These are phyloP conservation scores for Falcaria lacertinaria DNA, from an alignment of 2,888 invertebrate genomes.

Conservation along the genomic window DNA sequence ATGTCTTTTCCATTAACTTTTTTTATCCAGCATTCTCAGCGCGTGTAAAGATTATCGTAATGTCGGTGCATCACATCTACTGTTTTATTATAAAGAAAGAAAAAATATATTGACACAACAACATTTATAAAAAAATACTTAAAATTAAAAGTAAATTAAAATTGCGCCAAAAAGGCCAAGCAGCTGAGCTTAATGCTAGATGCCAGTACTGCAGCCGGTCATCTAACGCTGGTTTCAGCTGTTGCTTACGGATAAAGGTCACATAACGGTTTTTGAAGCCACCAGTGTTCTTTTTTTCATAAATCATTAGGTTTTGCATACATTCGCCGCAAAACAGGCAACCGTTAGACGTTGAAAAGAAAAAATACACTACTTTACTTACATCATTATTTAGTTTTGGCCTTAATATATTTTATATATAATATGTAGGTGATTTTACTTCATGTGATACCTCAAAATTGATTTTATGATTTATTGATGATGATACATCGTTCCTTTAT, in stretches of 20 bases:
- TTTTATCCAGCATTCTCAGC: not conserved
- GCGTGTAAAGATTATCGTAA: not conserved
- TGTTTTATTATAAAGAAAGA: not conserved
- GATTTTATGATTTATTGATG: no score
- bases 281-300: not conserved
- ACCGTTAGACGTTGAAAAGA: slow-evolving; percentile 2
- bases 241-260: no score
- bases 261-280: not conserved
- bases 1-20: slow-evolving; percentile 20
- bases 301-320: not conserved
- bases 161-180: no score
- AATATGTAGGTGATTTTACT: no score
- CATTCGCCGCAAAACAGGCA: not conserved
- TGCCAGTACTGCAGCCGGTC: no score
- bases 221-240: no score
- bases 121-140: no score
- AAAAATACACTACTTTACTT: not conserved
- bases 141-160: no score
- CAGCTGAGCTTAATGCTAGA: no score
- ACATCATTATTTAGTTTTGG: not conserved
- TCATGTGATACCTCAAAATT: no score
- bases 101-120: no score
- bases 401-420: not conserved
- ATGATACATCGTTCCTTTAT: no score
- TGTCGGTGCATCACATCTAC: not conserved